Evolutionary conservation across 2,797 vertebrate species (phyloP), one percentile per base, ranked within the genome.

Genomic region (Lemur catta): DNA sequence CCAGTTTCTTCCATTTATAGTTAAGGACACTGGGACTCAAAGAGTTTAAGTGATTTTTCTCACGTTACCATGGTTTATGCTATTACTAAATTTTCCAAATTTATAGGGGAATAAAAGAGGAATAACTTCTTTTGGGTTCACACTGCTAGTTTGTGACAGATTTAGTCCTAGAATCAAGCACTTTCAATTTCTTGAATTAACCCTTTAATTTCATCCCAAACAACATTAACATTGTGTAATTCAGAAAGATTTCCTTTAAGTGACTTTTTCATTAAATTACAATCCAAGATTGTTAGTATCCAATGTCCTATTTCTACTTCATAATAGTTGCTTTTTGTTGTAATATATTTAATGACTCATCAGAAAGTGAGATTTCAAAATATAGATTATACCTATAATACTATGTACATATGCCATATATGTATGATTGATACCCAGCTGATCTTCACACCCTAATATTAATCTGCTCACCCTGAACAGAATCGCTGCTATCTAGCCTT

Each of bases 291-390:
- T 79, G 41, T 30, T 90, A n/a, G 63, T 84, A 89, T 52, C 41
- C 71, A 87, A 1, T 81, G 7, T 50, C 89, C 52, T 84, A 35
- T 38, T 57, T 87, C 43, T 95, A 88, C 35, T 95, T 84, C 33
- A 33, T 87, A 76, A 48, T 46, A 61, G 71, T 93, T 94, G 72
- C 38, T 94, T 57, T 93, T 93, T 59, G 67, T 91, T 89, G n/a
- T 4, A 61, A 71, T 13, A 48, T 88, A 30, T 9, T 79, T 76
- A 67, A 84, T n/a, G 38, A 79, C 50, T 76, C 9, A 93, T 65
- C 35, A 48, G 82, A 90, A 95, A 50, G 52, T 38, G 75, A 84
- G 18, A 69, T 57, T 65, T 35, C n/a, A 48, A 59, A 57, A 80
- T 69, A 52, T 61, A 17, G 69, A 20, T 76, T 65, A 65, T 65